Percentiles rank a stretch among this genome's conserved stretches.
phyloP scores from a whole-genome alignment of 1,140 invertebrate species.

The Zaprionus ghesquierei region DNA sequence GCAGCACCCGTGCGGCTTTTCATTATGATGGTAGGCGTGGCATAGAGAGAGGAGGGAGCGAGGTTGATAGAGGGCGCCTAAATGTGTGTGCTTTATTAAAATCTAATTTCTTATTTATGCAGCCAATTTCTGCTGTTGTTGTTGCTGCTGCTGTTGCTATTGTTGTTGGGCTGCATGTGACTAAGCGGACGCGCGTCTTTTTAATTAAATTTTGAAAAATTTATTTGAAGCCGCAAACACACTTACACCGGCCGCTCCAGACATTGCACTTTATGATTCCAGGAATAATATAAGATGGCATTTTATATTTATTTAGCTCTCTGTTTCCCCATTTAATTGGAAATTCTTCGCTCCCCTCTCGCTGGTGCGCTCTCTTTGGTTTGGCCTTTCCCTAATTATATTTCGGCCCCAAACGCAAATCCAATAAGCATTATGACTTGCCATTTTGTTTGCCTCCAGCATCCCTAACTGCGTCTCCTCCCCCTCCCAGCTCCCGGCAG shows the following conservation, averaged over 20 bases:
- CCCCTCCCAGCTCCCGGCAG: slow-evolving; percentile 20
- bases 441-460: slow-evolving; percentile 34
- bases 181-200: slow-evolving; percentile 18
- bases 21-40: slow-evolving; percentile 39
- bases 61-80: slow-evolving; percentile 39
- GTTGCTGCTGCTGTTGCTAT: not conserved
- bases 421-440: slow-evolving; percentile 78
- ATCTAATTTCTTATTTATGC: slow-evolving; percentile 75
- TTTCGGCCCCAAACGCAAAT: slow-evolving; percentile 61
- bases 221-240: slow-evolving; percentile 48
- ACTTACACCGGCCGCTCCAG: too few relatives aligned
- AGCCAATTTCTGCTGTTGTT: slow-evolving; percentile 30
- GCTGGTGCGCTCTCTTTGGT: not conserved
- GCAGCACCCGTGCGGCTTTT: slow-evolving; percentile 43
- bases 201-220: slow-evolving; percentile 74
- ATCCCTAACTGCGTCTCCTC: slow-evolving; percentile 2
- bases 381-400: slow-evolving; percentile 63
- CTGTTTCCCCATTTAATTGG: slow-evolving; percentile 69
- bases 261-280: slow-evolving; percentile 33
- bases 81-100: slow-evolving; percentile 73
- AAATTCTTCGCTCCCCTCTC: slow-evolving; percentile 55
- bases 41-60: not conserved
- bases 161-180: slow-evolving; percentile 4
- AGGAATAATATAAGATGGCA: slow-evolving; percentile 22
- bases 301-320: slow-evolving; percentile 34